Base-by-base conservation (phyloP, 1,140 invertebrate genomes). In the Druon quercuslanigerum region DNA sequence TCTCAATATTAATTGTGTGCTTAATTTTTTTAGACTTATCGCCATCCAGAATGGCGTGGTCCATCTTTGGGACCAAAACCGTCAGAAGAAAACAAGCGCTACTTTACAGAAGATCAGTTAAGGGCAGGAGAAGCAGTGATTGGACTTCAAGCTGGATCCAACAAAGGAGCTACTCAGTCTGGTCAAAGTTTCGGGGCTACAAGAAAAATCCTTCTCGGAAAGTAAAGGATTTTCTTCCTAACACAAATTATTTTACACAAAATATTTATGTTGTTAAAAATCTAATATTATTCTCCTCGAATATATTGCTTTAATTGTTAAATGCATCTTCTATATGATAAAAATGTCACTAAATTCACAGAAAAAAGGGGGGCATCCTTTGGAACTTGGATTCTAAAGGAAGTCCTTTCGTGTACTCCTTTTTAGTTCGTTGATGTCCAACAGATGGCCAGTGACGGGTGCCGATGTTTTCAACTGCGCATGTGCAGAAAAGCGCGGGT, bases 71-170 rank as follows among this genome's bases (percentile, higher is more conserved):
- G 97, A 83, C 97, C 97, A 77, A 96, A 95, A 91, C 97, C 97
- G 75, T 91, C 97, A 70, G 97, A 99, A 50, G 97, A 98, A 87
- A 96, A 97, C 92, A 96, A 96, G 90, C 95, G 98, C 51, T 94
- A 98, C 52, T 99, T 98, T 92, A 96, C 95, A 1, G 97, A 98
- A 19, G 97, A 98, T 85, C 96, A 98, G 88, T 89, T 99, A 75
- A 94, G 95, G 78, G 97, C 97, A 77, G 98, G 98, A 13, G 95
- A 99, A 89, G 94, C 94, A 57, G 93, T 98, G 66, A 97, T 99
- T 85, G 97, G 97, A 84, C 94, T 99, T 14, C 98, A 99, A 92
- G 97, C 97, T 84, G 98, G 98, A n/a, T 95, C 94, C 84, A 99
- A 99, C 94, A 98, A 98, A 89, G 98, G 97, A 52, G 97, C 97